Evolutionary conservation across 2,888 invertebrate genomes (phyloP), one percentile per base, ranked within the genome.

Genomic region (Lithophane semibrunnea): DNA sequence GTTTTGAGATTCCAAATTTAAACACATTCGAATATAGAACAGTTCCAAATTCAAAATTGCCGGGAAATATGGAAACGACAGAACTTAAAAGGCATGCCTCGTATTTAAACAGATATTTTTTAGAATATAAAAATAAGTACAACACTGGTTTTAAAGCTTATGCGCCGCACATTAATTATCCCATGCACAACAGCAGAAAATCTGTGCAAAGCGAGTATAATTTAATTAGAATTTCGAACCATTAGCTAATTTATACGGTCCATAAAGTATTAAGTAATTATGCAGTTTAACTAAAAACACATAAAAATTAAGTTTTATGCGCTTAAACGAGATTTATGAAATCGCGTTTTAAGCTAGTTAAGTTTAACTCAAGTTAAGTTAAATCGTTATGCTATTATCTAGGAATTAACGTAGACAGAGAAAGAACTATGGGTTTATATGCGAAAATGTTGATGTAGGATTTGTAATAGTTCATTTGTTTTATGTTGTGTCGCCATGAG

Each of bases 201-300:
- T 71, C 77, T 77, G 37, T 37, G 63, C 71, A 49, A 47, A 82
- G 63, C 71, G 18, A 37, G 21, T 56, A 66, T 52, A 63, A 82
- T 77, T 77, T 72, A 67, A 77, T 82, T 77, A 77, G 68, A 77
- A 60, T 81, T 81, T 65, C 54, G 54, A 60, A 24, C 52, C 58
- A 63, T 82, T 72, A 64, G 82, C 64, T 49, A 72, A 72, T 80
- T 67, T 72, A 77, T 49, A 68, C 52, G 81, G 64, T 49, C 24
- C 72, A 21, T 77, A 77, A 72, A 67, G 44, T 47, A 56, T 67
- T 37, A 47, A 74, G 70, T 56, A 83, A 83, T 79, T 82, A 83
- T 60, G 58, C 70, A 74, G 61, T 74, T 13, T 49, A 64, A 71
- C 67, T 67, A 61, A 37, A 68, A 77, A 58, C 21, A 58, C n/a